These are phyloP conservation scores for Drosophila mayaguana DNA, from an alignment of 2,888 invertebrate genomes.

Conservation along the genomic window DNA sequence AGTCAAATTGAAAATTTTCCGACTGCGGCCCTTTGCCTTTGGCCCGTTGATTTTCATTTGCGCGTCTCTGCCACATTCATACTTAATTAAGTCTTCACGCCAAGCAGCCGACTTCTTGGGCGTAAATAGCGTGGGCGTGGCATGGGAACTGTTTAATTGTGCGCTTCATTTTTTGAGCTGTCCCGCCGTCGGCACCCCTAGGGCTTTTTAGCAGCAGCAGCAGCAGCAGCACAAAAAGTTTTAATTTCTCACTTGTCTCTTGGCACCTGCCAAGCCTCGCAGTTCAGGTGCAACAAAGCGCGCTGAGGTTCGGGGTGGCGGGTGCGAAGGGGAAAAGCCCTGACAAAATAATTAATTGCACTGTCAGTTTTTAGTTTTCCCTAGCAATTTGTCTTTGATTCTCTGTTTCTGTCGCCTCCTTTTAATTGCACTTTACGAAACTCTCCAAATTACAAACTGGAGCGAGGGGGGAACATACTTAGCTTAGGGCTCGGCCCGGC, in stretches of 20 bases:
- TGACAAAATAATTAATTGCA: constrained; percentile 76
- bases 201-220: constrained; percentile 3
- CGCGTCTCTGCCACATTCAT: constrained; percentile 33
- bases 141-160: constrained; percentile 74
- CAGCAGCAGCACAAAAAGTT: constrained; percentile 49
- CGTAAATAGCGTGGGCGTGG: constrained; percentile 37
- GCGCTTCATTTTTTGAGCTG: constrained; percentile 80
- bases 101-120: constrained; percentile 23
- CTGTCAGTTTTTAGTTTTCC: constrained; percentile 64
- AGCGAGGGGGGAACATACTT: constrained; percentile 13
- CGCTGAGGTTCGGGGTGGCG: not conserved
- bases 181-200: constrained; percentile 32
- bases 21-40: not conserved
- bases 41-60: constrained; percentile 19
- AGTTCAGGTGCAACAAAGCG: constrained; percentile 40
- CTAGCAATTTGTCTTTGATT: constrained; percentile 76
- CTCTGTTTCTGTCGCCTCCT: constrained; percentile 30
- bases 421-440: constrained; percentile 43
- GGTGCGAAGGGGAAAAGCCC: constrained; percentile 12
- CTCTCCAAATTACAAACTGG: not conserved
- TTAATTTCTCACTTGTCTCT: constrained; percentile 77
- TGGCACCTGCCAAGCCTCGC: constrained; percentile 43
- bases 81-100: constrained; percentile 73
- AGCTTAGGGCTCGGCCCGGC: constrained; percentile 1
- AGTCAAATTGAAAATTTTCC: constrained; percentile 26